Percentiles rank a stretch among this genome's conserved stretches.
Conservation (phyloP, 2,797 vertebrate genomes). For the Ceryle rudis region DNA sequence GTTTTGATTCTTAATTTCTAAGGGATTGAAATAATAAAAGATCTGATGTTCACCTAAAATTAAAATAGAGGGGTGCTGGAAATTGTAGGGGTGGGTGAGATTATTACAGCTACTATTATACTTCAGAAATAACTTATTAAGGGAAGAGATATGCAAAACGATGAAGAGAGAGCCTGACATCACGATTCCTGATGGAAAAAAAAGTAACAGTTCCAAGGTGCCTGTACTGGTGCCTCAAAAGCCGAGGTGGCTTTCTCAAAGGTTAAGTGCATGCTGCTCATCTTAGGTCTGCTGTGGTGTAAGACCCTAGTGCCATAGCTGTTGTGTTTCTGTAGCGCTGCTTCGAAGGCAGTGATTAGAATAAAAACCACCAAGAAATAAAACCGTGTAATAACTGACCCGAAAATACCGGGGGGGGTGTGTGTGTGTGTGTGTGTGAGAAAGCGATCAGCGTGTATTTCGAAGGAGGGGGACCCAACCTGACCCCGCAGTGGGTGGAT, state of each 20-base stretch:
- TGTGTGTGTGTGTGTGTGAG: rapidly evolving
- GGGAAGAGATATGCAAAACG: not conserved
- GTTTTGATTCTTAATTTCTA: not conserved
- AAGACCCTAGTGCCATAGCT: rapidly evolving
- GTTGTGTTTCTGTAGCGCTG: rapidly evolving
- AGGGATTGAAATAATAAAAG: not conserved
- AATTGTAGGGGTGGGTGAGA: not conserved
- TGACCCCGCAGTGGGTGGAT: not conserved
- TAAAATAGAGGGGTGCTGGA: not conserved
- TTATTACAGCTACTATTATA: not conserved
- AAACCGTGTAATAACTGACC: not conserved
- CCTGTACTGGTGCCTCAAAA: not conserved
- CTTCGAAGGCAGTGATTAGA: not conserved
- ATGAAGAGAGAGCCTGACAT: not conserved
- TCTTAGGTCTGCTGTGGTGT: rapidly evolving
- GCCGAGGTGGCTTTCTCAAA: not conserved
- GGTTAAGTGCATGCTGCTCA: not conserved
- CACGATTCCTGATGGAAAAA: rapidly evolving
- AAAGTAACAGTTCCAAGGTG: not conserved
- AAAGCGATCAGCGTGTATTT: rapidly evolving
- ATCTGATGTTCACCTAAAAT: not conserved
- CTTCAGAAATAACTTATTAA: not conserved
- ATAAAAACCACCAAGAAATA: not conserved
- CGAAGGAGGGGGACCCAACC: not conserved
- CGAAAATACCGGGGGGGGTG: too few relatives aligned